Conservation (phyloP, 2,888 invertebrate species). For the Sinelater perroti region DNA sequence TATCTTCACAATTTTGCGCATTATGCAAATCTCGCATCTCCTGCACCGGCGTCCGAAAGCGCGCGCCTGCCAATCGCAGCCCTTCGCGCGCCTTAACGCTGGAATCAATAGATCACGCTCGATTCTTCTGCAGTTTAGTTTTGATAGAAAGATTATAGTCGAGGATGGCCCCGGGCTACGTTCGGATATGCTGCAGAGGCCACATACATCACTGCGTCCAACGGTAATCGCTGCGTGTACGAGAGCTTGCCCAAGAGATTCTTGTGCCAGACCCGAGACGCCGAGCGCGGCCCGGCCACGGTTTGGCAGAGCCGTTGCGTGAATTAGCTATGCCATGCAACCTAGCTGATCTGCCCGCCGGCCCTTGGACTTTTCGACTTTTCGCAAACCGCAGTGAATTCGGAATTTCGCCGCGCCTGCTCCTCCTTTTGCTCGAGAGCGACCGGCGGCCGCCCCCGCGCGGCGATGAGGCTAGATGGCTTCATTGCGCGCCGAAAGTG, state of each 20-base stretch:
- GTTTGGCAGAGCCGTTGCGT: constrained; percentile 35
- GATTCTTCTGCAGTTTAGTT: constrained; percentile 51
- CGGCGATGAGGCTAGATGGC: too few relatives aligned
- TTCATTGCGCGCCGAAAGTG: too few relatives aligned
- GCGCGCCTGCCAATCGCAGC: constrained; percentile 16
- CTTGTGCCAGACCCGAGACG: constrained; percentile 23
- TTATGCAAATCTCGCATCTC: constrained; percentile 37
- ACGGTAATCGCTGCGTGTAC: constrained; percentile 37
- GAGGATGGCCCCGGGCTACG: constrained; percentile 31
- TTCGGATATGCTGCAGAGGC: constrained; percentile 36
- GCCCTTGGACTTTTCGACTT: constrained; percentile 27
- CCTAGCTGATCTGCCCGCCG: constrained; percentile 22
- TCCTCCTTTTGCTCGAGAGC: too few relatives aligned
- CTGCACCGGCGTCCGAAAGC: constrained; percentile 15
- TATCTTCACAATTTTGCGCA: constrained; percentile 28
- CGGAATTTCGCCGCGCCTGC: too few relatives aligned
- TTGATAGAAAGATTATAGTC: constrained; percentile 56
- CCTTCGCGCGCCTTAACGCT: constrained; percentile 27
- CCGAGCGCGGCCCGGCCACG: constrained; percentile 15
- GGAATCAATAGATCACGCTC: constrained; percentile 55
- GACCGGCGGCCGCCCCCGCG: too few relatives aligned
- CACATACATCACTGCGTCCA: constrained; percentile 39
- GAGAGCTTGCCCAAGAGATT: constrained; percentile 35
- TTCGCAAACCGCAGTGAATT: constrained; percentile 33
- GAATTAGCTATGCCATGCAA: constrained; percentile 41